These are phyloP conservation scores for Stenodema calcarata DNA, from an alignment of 2,888 invertebrate species.

Conservation along the genomic window DNA sequence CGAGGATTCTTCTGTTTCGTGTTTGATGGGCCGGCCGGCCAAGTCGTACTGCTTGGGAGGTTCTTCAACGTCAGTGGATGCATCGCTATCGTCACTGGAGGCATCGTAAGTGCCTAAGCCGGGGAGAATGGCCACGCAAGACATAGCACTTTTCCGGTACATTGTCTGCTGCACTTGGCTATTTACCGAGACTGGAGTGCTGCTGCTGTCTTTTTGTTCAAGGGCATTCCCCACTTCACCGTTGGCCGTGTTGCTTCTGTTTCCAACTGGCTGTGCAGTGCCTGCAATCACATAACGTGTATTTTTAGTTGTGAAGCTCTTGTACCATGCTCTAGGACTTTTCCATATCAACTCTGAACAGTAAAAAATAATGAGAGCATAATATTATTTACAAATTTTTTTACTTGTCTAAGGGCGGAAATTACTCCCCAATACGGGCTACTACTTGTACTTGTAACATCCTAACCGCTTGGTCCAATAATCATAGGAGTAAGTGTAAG, in stretches of 20 bases:
- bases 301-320: too few relatives aligned
- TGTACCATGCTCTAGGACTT: too few relatives aligned
- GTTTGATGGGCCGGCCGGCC: slow-evolving; percentile 56
- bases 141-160: slow-evolving; percentile 61
- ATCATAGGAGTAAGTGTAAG: too few relatives aligned
- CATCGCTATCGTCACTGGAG: slow-evolving; percentile 74
- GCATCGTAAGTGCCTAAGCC: slow-evolving; percentile 82
- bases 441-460: too few relatives aligned
- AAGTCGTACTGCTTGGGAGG: slow-evolving; percentile 60
- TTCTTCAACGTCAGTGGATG: slow-evolving; percentile 68
- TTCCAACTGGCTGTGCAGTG: neutral
- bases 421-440: too few relatives aligned
- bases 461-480: too few relatives aligned
- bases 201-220: neutral
- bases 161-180: neutral
- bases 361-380: too few relatives aligned
- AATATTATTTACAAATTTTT: too few relatives aligned
- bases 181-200: neutral
- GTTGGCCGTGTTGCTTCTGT: neutral
- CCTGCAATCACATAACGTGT: neutral
- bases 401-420: too few relatives aligned
- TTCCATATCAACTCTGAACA: too few relatives aligned
- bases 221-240: neutral
- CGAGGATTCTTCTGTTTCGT: slow-evolving; percentile 33
- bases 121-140: slow-evolving; percentile 80